Evolutionary conservation across 2,888 invertebrate species (phyloP).

Genomic region (Tenodera sinensis): DNA sequence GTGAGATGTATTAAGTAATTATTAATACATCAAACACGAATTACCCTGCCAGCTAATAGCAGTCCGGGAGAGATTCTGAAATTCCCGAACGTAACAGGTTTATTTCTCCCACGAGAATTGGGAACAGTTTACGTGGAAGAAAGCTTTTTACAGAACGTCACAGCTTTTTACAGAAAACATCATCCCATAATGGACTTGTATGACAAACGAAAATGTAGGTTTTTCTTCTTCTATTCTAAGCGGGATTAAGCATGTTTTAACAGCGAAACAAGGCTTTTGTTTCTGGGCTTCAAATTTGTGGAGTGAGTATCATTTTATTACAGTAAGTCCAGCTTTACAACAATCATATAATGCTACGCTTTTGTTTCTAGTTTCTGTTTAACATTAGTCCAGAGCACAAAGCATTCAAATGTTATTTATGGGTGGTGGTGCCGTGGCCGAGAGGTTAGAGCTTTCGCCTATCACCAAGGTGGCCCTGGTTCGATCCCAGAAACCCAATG

Average conservation of each 20-base stretch:
- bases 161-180: neutral
- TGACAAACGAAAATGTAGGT: neutral
- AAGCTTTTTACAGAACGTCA: neutral
- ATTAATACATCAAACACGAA: neutral
- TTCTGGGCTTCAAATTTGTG: neutral
- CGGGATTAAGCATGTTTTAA: neutral
- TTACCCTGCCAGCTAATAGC: neutral
- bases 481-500: too few relatives aligned
- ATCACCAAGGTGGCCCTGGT: too few relatives aligned
- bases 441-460: too few relatives aligned
- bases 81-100: neutral
- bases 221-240: neutral
- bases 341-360: too few relatives aligned
- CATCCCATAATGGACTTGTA: neutral
- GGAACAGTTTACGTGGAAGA: neutral
- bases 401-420: too few relatives aligned
- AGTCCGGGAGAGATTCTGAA: neutral
- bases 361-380: neutral
- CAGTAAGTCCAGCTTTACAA: neutral
- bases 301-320: neutral
- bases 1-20: neutral
- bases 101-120: neutral
- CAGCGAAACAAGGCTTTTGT: neutral
- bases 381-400: too few relatives aligned
- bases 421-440: too few relatives aligned